These are phyloP conservation scores for Corythucha ciliata DNA, from an alignment of 2,888 invertebrate species.

Conservation along the genomic window DNA sequence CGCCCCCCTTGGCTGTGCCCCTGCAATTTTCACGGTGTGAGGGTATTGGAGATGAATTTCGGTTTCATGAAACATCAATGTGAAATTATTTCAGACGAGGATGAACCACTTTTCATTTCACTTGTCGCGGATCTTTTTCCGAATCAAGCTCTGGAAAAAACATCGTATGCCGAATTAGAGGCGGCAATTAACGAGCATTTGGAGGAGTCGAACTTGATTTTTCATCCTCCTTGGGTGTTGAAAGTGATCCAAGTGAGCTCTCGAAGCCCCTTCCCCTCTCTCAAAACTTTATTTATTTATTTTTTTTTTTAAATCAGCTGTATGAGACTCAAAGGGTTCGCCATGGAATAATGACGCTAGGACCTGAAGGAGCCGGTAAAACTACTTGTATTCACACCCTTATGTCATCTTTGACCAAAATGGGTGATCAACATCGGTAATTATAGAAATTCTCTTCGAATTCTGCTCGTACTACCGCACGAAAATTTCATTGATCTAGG, in stretches of 20 bases:
- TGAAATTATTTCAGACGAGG: conserved; percentile 59
- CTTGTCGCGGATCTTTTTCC: conserved; percentile 92
- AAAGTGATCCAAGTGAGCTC: conserved; percentile 74
- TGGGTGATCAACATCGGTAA: conserved; percentile 72
- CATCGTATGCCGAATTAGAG: conserved; percentile 79
- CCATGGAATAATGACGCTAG: conserved; percentile 92
- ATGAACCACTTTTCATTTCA: conserved; percentile 94
- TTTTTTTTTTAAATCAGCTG: conserved; percentile 47
- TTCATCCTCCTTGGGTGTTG: conserved; percentile 89
- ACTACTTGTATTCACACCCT: conserved; percentile 81
- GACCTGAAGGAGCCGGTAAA: conserved; percentile 92
- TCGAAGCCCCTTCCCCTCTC: neutral
- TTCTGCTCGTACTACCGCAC: too few relatives aligned
- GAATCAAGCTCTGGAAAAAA: conserved; percentile 86
- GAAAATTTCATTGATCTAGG: conserved; percentile 41
- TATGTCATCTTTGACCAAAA: conserved; percentile 81
- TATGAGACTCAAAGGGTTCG: conserved; percentile 92
- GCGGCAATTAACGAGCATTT: conserved; percentile 78
- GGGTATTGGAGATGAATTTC: neutral
- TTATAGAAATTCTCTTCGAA: too few relatives aligned
- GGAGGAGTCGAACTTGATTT: conserved; percentile 67
- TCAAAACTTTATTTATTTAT: neutral
- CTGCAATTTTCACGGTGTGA: neutral
- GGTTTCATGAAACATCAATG: neutral
- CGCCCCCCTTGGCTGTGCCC: too few relatives aligned